phyloP scores from a whole-genome alignment of 2,888 invertebrate species.

The Strigamia crassipes region DNA sequence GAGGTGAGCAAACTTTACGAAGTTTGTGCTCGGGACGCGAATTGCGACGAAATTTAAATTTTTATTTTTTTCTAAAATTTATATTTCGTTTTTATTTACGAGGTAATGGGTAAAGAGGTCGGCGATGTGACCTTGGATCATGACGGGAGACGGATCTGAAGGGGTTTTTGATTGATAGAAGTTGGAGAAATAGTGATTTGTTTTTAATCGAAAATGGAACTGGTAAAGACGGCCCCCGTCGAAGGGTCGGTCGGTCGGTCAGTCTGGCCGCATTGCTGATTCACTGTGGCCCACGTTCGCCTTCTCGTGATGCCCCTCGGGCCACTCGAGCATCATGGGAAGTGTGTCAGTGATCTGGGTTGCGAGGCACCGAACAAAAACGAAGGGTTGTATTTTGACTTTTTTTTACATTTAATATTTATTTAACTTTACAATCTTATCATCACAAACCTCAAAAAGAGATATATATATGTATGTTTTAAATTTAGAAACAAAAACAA shows the following conservation, averaged over 20 bases:
- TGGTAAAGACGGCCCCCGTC: slow-evolving; percentile 23
- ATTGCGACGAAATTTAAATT: background rate
- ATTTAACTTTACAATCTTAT: background rate
- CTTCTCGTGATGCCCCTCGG: slow-evolving; percentile 36
- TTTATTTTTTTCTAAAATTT: background rate
- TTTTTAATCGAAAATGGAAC: slow-evolving; percentile 20
- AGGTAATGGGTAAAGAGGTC: background rate
- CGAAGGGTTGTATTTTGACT: background rate
- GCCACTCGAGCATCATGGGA: slow-evolving; percentile 37
- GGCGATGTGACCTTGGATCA: background rate
- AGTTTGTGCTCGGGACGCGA: background rate
- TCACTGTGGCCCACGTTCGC: slow-evolving; percentile 35
- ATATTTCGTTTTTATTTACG: background rate
- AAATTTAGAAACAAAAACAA: too few species aligned
- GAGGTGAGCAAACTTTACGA: slow-evolving; percentile 8
- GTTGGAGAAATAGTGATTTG: background rate
- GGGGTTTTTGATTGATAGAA: background rate
- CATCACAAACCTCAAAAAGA: background rate
- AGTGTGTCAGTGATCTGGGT: slow-evolving; percentile 42
- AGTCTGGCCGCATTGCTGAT: slow-evolving; percentile 38
- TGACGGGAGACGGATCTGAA: slow-evolving; percentile 33
- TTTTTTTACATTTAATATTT: background rate
- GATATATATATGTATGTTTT: too few species aligned
- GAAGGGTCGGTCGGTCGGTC: slow-evolving; percentile 36
- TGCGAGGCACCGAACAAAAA: slow-evolving; percentile 23